Percentiles rank a stretch among this genome's conserved stretches.
These are phyloP conservation scores for Delichon dasypus DNA, from an alignment of 2,797 vertebrate species.

Conservation along the genomic window DNA sequence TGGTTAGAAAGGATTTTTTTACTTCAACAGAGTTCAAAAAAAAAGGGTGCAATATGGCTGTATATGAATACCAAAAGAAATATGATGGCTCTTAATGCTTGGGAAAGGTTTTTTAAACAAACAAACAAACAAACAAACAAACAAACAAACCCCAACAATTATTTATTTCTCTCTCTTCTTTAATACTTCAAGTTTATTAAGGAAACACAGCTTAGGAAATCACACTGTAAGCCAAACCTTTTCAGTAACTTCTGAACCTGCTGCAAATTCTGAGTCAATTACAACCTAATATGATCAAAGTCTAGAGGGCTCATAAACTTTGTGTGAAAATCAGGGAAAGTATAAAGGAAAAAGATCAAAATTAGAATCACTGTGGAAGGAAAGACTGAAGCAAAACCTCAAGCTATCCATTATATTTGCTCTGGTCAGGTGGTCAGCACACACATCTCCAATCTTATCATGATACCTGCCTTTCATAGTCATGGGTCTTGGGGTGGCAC, in stretches of 20 bases:
- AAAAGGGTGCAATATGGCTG: conserved; percentile 5
- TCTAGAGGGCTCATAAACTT: background rate
- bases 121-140: too few species aligned
- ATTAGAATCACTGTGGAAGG: background rate
- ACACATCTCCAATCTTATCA: background rate
- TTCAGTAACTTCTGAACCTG: conserved; percentile 21
- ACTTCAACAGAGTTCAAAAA: background rate
- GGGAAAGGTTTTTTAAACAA: background rate
- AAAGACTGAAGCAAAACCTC: conserved; percentile 2
- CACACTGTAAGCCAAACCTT: background rate
- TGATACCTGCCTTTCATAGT: background rate
- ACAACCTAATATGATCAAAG: background rate
- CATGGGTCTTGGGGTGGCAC: background rate
- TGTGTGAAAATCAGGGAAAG: background rate
- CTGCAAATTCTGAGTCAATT: background rate
- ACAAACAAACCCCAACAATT: background rate
- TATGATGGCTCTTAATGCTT: conserved; percentile 4
- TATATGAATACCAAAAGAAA: conserved; percentile 49
- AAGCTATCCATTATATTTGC: background rate
- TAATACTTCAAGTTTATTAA: background rate
- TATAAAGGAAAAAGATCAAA: background rate
- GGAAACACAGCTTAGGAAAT: background rate
- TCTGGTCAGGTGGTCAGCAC: background rate
- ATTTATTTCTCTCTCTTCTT: background rate
- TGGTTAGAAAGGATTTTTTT: conserved; percentile 18